These are phyloP conservation scores for Pteronura brasiliensis DNA, from an alignment of 2,113 vertebrate species.

Conservation along the genomic window DNA sequence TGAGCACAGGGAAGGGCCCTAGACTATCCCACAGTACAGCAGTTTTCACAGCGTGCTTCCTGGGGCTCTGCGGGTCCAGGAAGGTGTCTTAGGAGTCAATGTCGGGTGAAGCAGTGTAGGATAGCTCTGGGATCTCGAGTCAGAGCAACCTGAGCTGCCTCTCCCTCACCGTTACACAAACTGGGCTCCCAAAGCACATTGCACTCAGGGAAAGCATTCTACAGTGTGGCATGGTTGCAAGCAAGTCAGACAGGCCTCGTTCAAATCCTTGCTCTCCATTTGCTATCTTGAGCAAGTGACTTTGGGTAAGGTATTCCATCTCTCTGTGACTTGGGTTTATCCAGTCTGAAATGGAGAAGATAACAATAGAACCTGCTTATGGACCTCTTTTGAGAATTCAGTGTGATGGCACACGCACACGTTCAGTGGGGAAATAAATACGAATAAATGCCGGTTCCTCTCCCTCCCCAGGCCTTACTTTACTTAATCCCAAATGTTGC, in stretches of 20 bases:
- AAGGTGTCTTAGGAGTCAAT: background rate
- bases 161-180: background rate
- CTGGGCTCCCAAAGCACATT: fast-evolving
- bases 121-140: background rate
- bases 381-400: background rate
- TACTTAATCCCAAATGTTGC: background rate
- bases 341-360: background rate
- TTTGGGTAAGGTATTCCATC: background rate
- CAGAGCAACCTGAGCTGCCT: background rate
- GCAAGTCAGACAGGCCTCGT: background rate
- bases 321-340: background rate
- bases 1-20: background rate
- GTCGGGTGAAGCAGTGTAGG: fast-evolving
- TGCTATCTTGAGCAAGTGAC: background rate
- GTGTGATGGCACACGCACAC: fast-evolving
- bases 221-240: fast-evolving
- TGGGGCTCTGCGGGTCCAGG: too few species aligned
- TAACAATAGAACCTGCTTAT: background rate
- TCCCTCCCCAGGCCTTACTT: background rate
- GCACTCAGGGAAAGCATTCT: background rate
- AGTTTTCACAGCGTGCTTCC: background rate
- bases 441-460: background rate
- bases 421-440: background rate
- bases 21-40: too few species aligned
- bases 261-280: background rate